A percentile compares a stretch with the other conserved stretches of the same genome.
These are phyloP conservation scores for Lagodon rhomboides DNA, from an alignment of 2,797 vertebrate species.

Conservation along the genomic window DNA sequence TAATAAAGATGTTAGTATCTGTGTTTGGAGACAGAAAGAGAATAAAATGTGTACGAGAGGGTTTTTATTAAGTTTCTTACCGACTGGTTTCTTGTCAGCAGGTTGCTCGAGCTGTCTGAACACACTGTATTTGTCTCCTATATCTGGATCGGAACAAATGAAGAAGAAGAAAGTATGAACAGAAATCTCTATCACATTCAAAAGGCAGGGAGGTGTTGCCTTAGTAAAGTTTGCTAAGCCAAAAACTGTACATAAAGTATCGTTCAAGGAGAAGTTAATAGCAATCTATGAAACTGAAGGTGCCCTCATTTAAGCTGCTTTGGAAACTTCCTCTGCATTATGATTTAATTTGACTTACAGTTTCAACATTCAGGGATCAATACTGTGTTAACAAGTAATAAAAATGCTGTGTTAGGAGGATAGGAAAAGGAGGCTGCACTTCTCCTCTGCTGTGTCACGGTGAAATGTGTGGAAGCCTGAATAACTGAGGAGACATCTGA, in stretches of 20 bases:
- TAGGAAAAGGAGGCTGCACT: neutral
- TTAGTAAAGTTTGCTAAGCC: neutral
- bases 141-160: constrained; percentile 83
- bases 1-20: neutral
- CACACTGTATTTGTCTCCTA: constrained; percentile 96
- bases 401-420: neutral
- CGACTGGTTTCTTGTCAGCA: constrained; percentile 90
- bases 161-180: constrained; percentile 13
- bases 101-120: constrained; percentile 94
- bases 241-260: neutral
- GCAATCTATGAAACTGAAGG: neutral
- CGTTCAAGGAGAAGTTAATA: neutral
- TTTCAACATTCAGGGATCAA: neutral
- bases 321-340: constrained; percentile 1
- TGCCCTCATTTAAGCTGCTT: neutral
- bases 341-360: neutral
- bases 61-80: constrained; percentile 82
- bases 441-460: constrained; percentile 7
- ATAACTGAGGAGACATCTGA: neutral
- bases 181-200: neutral
- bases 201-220: neutral
- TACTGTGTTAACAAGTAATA: constrained; percentile 6
- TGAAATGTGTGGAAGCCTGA: constrained; percentile 3
- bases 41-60: neutral
- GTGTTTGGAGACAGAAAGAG: neutral